Evolutionary conservation across 2,113 vertebrate genomes (phyloP).

Genomic region (Ariopsis seemanni): DNA sequence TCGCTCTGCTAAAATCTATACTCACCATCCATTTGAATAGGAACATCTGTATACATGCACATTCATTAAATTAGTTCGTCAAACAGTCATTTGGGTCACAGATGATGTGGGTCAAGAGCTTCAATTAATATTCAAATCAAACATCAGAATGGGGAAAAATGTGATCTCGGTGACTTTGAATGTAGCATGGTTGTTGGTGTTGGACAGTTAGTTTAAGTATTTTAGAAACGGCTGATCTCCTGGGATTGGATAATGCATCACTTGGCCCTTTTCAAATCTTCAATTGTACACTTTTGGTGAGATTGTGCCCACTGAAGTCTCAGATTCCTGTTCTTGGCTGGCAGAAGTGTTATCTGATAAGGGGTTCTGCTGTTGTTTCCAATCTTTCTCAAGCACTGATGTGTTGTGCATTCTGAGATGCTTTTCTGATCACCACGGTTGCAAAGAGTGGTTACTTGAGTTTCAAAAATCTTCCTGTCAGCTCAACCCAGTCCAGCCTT

Average conservation of each 20-base stretch:
- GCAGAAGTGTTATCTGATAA: neutral
- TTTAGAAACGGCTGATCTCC: neutral
- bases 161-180: neutral
- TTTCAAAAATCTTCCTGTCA: neutral
- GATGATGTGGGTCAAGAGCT: neutral
- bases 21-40: neutral
- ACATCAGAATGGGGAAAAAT: neutral
- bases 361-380: neutral
- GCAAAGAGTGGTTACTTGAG: neutral
- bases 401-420: neutral
- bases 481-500: neutral
- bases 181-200: neutral
- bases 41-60: neutral
- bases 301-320: neutral
- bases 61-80: neutral
- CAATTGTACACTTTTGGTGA: neutral
- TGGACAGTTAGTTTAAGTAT: neutral
- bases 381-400: neutral
- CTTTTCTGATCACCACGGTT: neutral
- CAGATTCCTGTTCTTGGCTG: neutral
- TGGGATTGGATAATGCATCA: neutral
- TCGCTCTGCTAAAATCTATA: neutral
- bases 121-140: neutral
- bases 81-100: no score
- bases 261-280: neutral